Conservation (phyloP, 1,140 invertebrate genomes). For the Paracyclopina nana region DNA sequence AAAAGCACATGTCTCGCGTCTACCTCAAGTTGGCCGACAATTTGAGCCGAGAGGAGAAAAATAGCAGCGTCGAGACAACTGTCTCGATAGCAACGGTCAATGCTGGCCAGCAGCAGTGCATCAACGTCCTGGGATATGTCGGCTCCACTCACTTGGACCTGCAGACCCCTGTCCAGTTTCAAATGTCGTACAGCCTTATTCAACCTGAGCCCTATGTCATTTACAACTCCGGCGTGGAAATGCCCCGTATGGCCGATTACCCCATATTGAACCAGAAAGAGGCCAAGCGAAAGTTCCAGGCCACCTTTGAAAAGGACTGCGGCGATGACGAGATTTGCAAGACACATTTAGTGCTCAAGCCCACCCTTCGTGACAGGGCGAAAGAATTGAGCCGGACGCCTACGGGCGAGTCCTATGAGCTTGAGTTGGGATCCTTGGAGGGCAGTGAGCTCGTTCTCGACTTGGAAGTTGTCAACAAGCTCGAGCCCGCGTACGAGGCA, state of each 20-base stretch:
- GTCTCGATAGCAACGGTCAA: background rate
- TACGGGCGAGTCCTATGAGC: conserved; percentile 11
- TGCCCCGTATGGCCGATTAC: conserved; percentile 51
- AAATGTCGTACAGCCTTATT: conserved; percentile 56
- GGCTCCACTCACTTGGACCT: conserved; percentile 25
- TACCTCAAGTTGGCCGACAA: conserved; percentile 34
- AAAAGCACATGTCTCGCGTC: conserved; percentile 59
- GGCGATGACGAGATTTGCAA: conserved; percentile 70
- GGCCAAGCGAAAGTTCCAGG: conserved; percentile 55
- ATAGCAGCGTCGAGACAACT: background rate
- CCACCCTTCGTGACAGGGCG: conserved; percentile 27
- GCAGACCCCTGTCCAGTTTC: conserved; percentile 35
- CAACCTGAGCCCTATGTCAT: conserved; percentile 37
- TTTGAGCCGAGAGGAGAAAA: background rate
- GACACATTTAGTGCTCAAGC: conserved; percentile 53
- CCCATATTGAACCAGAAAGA: conserved; percentile 74
- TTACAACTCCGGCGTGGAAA: conserved; percentile 28
- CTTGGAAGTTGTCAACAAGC: conserved; percentile 48
- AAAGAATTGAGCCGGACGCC: conserved; percentile 1
- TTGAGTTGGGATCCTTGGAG: conserved; percentile 11
- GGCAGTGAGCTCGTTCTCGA: conserved; percentile 48
- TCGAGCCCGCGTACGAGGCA: conserved; percentile 77
- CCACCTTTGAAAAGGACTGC: conserved; percentile 79
- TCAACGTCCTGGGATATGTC: conserved; percentile 2
- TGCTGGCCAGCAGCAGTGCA: background rate